phyloP scores from a whole-genome alignment of 2,888 invertebrate species.

The Autographa gamma region DNA sequence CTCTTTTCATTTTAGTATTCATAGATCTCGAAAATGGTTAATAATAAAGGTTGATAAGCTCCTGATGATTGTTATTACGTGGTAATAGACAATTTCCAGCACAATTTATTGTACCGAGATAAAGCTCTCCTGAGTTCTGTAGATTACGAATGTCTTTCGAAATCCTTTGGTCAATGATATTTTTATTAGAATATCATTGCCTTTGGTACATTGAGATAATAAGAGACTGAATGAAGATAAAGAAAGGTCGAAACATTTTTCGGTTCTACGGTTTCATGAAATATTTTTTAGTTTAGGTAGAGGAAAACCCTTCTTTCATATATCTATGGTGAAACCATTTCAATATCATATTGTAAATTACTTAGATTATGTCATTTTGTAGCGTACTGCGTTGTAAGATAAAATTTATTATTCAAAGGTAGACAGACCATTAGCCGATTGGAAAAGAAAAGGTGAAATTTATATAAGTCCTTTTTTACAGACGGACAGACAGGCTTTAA shows the following conservation, averaged over 20 bases:
- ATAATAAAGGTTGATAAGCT: background rate
- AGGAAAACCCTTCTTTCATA: background rate
- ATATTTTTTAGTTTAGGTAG: constrained; percentile 9
- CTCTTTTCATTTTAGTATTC: background rate
- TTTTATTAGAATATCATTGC: too few relatives aligned
- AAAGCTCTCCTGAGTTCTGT: background rate
- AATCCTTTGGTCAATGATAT: too few relatives aligned
- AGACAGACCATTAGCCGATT: too few relatives aligned
- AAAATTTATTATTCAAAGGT: too few relatives aligned
- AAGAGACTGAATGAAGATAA: constrained; percentile 27
- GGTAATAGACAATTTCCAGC: background rate
- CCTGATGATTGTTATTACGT: background rate
- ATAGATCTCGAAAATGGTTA: background rate
- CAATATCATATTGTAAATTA: too few relatives aligned
- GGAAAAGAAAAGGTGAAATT: too few relatives aligned
- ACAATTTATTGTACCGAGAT: background rate
- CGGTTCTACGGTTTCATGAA: constrained; percentile 5
- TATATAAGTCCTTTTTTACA: too few relatives aligned
- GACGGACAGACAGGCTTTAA: too few relatives aligned
- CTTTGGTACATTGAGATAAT: constrained; percentile 30
- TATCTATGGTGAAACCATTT: too few relatives aligned
- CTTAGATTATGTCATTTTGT: too few relatives aligned
- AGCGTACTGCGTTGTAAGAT: too few relatives aligned
- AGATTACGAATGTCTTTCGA: constrained; percentile 14
- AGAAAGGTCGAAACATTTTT: background rate